A percentile compares a stretch with the other conserved stretches of the same genome.
Conservation (phyloP, 2,113 vertebrate species). For the Hystrix brachyura region DNA sequence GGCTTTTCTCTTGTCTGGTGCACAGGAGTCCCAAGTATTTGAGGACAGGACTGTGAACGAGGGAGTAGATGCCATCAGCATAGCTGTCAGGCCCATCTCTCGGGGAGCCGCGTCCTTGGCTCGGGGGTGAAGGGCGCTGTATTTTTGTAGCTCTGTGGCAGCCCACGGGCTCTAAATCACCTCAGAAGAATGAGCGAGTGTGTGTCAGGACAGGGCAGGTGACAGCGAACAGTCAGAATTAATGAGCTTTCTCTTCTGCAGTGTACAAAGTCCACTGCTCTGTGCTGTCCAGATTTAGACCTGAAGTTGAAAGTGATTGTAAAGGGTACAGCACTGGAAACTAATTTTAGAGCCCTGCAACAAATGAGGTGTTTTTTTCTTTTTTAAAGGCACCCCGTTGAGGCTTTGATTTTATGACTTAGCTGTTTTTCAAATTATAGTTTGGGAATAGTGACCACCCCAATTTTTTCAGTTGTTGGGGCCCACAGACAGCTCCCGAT, state of each 20-base stretch:
- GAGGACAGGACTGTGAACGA: neutral
- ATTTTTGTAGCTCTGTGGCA: neutral
- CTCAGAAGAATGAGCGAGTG: neutral
- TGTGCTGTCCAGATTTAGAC: slow-evolving; percentile 23
- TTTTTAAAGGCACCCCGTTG: neutral
- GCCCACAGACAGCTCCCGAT: neutral
- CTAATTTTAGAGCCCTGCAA: slow-evolving; percentile 62
- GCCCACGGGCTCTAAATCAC: neutral
- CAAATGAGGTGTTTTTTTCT: neutral
- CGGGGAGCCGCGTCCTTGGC: neutral
- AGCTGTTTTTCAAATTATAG: neutral
- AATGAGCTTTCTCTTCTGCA: slow-evolving; percentile 41
- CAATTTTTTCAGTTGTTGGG: neutral
- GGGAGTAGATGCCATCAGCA: neutral
- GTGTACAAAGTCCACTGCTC: slow-evolving; percentile 30
- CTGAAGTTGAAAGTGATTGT: slow-evolving; percentile 30
- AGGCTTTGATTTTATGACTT: neutral
- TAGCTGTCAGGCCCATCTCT: neutral
- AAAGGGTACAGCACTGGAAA: neutral
- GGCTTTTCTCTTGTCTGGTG: neutral
- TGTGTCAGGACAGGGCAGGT: neutral
- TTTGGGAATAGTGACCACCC: neutral
- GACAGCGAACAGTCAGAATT: neutral
- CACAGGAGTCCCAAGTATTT: neutral
- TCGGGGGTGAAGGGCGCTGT: neutral